These are phyloP conservation scores for Cranoglanis bouderius DNA, from an alignment of 2,113 vertebrate genomes.

Conservation along the genomic window DNA sequence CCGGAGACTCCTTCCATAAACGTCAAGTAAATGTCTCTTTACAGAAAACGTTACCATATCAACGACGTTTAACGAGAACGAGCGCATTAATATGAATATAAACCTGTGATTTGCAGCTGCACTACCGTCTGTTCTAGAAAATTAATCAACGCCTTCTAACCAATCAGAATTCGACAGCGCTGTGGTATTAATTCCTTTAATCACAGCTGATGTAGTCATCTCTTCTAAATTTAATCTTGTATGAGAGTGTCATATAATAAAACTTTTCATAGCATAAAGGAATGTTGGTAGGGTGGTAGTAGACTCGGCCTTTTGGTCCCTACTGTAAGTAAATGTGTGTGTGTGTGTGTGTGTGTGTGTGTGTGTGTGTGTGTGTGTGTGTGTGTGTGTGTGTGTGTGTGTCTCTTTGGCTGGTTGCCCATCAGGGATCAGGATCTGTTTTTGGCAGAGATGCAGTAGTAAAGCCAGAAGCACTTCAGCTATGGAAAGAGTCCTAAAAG, in stretches of 20 bases:
- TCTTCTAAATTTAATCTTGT: not conserved
- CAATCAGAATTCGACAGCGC: not conserved
- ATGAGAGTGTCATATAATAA: not conserved
- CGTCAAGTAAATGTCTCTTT: too few species aligned
- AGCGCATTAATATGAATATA: not conserved
- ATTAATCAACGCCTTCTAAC: not conserved
- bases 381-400: not conserved
- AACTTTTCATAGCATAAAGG: not conserved
- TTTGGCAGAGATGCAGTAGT: constrained; percentile 29
- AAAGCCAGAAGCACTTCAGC: constrained; percentile 29
- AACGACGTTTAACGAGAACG: not conserved
- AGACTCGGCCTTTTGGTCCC: not conserved
- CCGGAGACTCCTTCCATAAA: not conserved
- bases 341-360: constrained; percentile 20
- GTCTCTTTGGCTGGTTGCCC: not conserved
- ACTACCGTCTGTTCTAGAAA: not conserved
- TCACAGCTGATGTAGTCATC: not conserved
- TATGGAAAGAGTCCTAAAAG: constrained; percentile 19
- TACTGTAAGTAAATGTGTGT: not conserved
- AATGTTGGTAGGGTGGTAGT: not conserved
- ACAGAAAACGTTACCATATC: not conserved
- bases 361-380: not conserved
- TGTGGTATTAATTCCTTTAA: not conserved
- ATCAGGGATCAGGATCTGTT: constrained; percentile 16
- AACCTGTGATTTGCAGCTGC: not conserved